Conservation (phyloP, 2,888 invertebrate species). For the Athalia circularis region DNA sequence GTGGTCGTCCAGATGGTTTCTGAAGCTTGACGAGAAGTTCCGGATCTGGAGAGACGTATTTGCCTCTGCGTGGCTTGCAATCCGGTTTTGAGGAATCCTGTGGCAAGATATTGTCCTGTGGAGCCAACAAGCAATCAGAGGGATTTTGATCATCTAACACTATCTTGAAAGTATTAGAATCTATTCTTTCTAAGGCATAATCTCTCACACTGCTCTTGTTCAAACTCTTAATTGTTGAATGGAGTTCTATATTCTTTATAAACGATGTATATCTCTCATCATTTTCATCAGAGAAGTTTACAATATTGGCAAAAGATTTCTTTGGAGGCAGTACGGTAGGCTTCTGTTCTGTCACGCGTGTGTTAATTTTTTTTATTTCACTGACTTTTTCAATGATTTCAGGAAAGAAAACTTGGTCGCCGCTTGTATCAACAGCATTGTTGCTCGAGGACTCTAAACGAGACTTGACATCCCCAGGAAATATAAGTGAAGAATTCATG, state of each 20-base stretch:
- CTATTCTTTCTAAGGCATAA: constrained; percentile 12
- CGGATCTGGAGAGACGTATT: constrained; percentile 32
- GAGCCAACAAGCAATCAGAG: background rate
- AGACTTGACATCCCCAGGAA: too few relatives aligned
- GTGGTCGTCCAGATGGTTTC: constrained; percentile 1
- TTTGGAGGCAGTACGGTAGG: background rate
- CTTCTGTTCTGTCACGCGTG: too few relatives aligned
- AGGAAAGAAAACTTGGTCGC: too few relatives aligned
- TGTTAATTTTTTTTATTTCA: too few relatives aligned
- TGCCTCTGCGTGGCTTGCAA: background rate
- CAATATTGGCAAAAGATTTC: background rate
- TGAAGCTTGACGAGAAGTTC: constrained; percentile 1
- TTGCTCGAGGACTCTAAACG: too few relatives aligned
- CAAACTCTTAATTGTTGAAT: background rate
- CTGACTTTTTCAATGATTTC: too few relatives aligned
- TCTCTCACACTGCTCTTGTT: background rate
- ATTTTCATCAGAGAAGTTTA: background rate
- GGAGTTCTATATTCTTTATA: background rate
- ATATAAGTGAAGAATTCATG: too few relatives aligned
- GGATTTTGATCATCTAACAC: constrained; percentile 7
- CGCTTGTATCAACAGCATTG: too few relatives aligned
- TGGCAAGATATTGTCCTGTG: background rate
- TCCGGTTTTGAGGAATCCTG: background rate
- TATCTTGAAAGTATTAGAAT: background rate
- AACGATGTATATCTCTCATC: background rate